Evolutionary conservation across 1,140 invertebrate species (phyloP), one percentile per base, ranked within the genome.

Genomic region (Drosophila pseudoananassae): DNA sequence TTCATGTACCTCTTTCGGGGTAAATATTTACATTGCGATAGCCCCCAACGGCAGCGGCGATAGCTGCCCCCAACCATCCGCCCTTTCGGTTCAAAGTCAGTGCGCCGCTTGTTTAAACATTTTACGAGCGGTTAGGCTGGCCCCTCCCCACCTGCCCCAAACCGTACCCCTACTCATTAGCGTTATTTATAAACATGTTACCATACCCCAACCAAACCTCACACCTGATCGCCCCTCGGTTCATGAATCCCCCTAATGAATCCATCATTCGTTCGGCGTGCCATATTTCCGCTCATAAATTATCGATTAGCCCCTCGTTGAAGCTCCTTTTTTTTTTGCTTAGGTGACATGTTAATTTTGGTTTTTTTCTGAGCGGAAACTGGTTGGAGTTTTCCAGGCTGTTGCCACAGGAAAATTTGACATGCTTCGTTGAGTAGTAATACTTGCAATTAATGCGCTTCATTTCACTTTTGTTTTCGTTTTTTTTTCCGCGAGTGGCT

Each of bases 171-270:
- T 53, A 9, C 81, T 85, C 77, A 85, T 85, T 85, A 85, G 78
- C 69, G 77, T 63, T 87, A 85, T 85, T 85, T 85, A 85, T 85
- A 87, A 87, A 87, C 74, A 82, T 81, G 81, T 81, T 87, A 66
- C 74, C 59, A 51, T 78, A 68, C 59, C 20, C 51, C 57, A 59
- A 38, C 20, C 47, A 50, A 59, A 43, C 20, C 52, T 65, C 23
- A 51, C 51, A 40, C 63, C 61, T 75, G 33, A 36, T 36, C 14
- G 45, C 47, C 36, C 43, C 29, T 4, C 20, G 9, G 23, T 23
- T 27, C 14, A 15, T 14, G 31, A 49, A 20, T 23, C 9, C 38
- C 25, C 14, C 46, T 17, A 20, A 58, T 57, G 43, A 66, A 76
- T 75, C 53, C 72, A 76, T 76, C 60, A 66, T 51, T 68, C 59